Percentiles rank a stretch among this genome's conserved stretches.
Conservation (phyloP, 2,888 invertebrate genomes). For the Rhagophthalmus giganteus region DNA sequence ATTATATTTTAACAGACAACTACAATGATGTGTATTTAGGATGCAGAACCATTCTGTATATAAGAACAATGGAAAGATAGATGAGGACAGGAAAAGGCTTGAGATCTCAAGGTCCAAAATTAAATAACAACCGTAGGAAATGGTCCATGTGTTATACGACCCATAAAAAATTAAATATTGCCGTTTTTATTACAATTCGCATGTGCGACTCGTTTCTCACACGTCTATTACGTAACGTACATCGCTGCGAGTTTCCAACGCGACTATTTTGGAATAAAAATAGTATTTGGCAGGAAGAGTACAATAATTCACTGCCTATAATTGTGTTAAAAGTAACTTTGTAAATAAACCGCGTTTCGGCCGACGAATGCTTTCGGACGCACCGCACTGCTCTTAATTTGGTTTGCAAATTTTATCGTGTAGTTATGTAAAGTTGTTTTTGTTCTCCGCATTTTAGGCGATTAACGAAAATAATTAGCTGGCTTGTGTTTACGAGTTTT, state of each 20-base stretch:
- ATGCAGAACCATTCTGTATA: conserved; percentile 27
- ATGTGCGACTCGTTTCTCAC: conserved; percentile 14
- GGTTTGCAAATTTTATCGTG: neutral
- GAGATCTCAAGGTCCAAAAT: conserved; percentile 43
- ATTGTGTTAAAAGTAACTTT: neutral
- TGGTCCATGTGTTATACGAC: conserved; percentile 45
- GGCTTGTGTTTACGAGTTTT: too few relatives aligned
- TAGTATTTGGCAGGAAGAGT: neutral
- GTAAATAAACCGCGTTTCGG: neutral
- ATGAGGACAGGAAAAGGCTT: conserved; percentile 42
- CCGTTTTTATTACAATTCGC: conserved; percentile 28
- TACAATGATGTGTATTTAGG: conserved; percentile 17
- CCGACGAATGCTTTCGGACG: too few relatives aligned
- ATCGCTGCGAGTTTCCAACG: neutral
- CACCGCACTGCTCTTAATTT: too few relatives aligned
- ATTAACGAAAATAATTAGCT: too few relatives aligned
- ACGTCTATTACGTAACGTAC: conserved; percentile 6
- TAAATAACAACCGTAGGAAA: conserved; percentile 42
- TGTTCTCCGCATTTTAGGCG: neutral
- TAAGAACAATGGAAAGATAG: conserved; percentile 41
- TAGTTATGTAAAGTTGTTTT: neutral
- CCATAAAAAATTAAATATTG: conserved; percentile 40
- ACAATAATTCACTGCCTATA: neutral
- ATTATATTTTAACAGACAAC: conserved; percentile 17
- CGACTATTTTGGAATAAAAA: neutral